phyloP scores from a whole-genome alignment of 37 sponge, comb jelly and placozoan species.

The Theonella swinhoei region DNA sequence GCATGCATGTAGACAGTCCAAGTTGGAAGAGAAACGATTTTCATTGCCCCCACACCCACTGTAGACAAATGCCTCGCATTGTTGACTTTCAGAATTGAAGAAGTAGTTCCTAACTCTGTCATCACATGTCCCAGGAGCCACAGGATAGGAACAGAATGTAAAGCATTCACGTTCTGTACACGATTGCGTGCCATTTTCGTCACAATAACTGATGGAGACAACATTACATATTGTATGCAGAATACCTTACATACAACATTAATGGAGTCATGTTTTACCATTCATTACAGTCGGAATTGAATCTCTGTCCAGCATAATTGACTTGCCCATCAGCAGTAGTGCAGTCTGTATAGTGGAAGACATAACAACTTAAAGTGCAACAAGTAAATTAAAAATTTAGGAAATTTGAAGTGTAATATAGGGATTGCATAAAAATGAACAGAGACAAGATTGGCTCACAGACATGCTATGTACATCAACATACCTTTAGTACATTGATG shows the following conservation, averaged over 20 bases:
- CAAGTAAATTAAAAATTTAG: no score
- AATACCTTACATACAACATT: no score
- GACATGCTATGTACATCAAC: no score
- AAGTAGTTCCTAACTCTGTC: not conserved
- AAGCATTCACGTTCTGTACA: not conserved
- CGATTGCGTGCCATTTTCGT: not conserved
- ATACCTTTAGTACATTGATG: no score
- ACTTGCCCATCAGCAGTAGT: not conserved
- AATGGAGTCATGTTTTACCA: no score
- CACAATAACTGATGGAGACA: not conserved
- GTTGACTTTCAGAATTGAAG: not conserved
- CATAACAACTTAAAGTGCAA: not conserved
- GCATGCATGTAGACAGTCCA: constrained; percentile 9
- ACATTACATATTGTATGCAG: no score
- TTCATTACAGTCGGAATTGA: not conserved
- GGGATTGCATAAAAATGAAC: not conserved
- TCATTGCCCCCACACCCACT: constrained; percentile 32
- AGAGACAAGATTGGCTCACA: not conserved
- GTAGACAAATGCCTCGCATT: constrained; percentile 4
- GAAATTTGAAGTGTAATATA: no score
- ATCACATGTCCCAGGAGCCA: not conserved
- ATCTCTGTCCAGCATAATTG: not conserved
- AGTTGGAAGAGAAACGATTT: not conserved
- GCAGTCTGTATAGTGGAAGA: not conserved
- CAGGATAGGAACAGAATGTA: not conserved